These are phyloP conservation scores for Drosophila atripex DNA, from an alignment of 2,888 invertebrate species.

Conservation along the genomic window DNA sequence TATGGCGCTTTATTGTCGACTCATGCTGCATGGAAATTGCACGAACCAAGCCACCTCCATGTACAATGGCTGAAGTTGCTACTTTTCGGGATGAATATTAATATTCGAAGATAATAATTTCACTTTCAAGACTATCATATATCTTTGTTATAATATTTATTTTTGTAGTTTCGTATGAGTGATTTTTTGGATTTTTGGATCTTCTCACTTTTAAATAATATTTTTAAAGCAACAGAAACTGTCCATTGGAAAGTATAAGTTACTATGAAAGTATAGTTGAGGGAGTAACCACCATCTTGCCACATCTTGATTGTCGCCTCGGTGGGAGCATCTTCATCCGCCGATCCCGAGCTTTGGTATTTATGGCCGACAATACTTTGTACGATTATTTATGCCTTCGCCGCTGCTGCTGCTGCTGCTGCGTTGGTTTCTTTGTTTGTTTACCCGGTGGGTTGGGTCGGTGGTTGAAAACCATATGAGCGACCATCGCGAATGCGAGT, in stretches of 20 bases:
- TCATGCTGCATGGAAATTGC: constrained; percentile 64
- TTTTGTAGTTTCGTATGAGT: neutral
- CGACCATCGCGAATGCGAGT: constrained; percentile 18
- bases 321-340: constrained; percentile 32
- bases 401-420: constrained; percentile 7
- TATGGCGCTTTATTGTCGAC: constrained; percentile 61
- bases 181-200: neutral
- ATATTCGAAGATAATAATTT: neutral
- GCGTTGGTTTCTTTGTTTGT: constrained; percentile 32
- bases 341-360: constrained; percentile 60
- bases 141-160: neutral
- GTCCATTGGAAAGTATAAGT: neutral
- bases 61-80: neutral
- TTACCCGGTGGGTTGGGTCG: constrained; percentile 7
- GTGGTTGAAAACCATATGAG: constrained; percentile 28
- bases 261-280: neutral
- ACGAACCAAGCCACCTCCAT: constrained; percentile 36
- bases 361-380: constrained; percentile 75
- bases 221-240: neutral
- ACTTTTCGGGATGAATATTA: constrained; percentile 3
- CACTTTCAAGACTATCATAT: neutral
- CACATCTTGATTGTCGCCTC: constrained; percentile 19
- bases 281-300: neutral
- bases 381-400: constrained; percentile 73
- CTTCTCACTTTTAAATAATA: neutral